Evolutionary conservation across 2,888 invertebrate species (phyloP).

Genomic region (Zygothrica quintamaculata): DNA sequence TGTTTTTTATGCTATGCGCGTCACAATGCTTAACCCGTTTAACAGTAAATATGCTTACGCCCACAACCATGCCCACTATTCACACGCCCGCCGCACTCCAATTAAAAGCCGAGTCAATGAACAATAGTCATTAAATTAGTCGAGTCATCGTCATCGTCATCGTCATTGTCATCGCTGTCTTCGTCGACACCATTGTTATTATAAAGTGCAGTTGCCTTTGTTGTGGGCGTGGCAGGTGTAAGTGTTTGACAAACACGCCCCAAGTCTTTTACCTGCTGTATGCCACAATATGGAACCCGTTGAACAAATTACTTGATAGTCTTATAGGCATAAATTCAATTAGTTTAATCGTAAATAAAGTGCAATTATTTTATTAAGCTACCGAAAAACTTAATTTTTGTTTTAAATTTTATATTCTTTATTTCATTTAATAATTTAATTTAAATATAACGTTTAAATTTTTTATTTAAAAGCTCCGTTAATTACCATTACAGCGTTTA

Average conservation of each 20-base stretch:
- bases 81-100: slow-evolving; percentile 5
- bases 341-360: slow-evolving; percentile 61
- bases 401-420: no score
- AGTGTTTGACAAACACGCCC: slow-evolving; percentile 9
- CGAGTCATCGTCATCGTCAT: slow-evolving; percentile 23
- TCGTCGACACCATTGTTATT: neutral
- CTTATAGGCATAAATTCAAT: slow-evolving; percentile 18
- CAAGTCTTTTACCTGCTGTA: slow-evolving; percentile 15
- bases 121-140: slow-evolving; percentile 76
- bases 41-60: no score
- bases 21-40: slow-evolving; percentile 15
- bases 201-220: slow-evolving; percentile 14
- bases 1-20: slow-evolving; percentile 11
- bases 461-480: no score
- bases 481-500: no score
- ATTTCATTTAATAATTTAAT: no score
- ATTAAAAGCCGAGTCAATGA: slow-evolving; percentile 62
- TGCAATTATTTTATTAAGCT: slow-evolving; percentile 53
- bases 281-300: slow-evolving; percentile 22
- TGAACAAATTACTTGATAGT: slow-evolving; percentile 57
- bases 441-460: neutral
- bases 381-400: no score
- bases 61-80: neutral
- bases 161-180: no score
- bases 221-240: slow-evolving; percentile 28